Evolutionary conservation across 2,888 invertebrate species (phyloP).

Genomic region (Eupithecia insigniata): DNA sequence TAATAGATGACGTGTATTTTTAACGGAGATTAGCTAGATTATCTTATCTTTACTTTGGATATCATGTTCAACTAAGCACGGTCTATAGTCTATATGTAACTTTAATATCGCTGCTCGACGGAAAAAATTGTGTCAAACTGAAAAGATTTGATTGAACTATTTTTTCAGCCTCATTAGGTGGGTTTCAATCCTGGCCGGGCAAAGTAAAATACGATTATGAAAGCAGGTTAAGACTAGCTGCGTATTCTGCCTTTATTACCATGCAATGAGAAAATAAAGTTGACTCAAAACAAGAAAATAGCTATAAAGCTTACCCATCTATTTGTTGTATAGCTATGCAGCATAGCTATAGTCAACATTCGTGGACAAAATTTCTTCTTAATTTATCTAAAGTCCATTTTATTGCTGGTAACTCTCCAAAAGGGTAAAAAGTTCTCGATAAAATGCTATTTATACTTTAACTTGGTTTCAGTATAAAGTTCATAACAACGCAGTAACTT

Average conservation of each 20-base stretch:
- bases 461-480: constrained; percentile 64
- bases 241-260: neutral
- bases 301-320: too few relatives aligned
- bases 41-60: too few relatives aligned
- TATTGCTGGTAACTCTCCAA: constrained; percentile 42
- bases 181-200: neutral
- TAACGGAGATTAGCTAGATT: too few relatives aligned
- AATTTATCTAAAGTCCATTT: constrained; percentile 39
- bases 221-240: neutral
- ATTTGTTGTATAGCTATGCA: too few relatives aligned
- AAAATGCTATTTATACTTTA: constrained; percentile 63
- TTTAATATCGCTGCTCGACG: neutral
- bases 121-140: too few relatives aligned
- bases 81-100: neutral
- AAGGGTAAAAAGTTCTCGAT: constrained; percentile 46
- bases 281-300: neutral
- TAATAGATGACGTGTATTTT: neutral
- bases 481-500: constrained; percentile 70
- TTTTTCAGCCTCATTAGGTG: neutral
- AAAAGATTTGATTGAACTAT: neutral
- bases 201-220: neutral
- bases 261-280: neutral
- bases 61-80: neutral
- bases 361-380: neutral
- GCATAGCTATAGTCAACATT: neutral